Base-by-base conservation (phyloP, 1,140 invertebrate genomes). In the Mya arenaria region DNA sequence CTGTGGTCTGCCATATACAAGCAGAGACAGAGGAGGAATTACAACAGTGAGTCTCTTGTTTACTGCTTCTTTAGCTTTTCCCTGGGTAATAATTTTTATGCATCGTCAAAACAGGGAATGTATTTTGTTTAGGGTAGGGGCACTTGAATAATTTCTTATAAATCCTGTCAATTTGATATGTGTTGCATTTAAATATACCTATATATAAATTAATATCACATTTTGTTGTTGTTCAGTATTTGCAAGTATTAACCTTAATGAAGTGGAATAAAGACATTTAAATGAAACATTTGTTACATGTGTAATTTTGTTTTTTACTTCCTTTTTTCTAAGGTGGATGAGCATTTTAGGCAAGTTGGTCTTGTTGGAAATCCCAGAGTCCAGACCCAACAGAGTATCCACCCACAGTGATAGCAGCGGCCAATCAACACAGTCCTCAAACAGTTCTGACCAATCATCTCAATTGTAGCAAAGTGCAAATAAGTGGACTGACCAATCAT, bases 1-100 rank as follows among this genome's bases (percentile, higher is more conserved):
- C 55, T 17, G 95, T 94, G 83, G 92, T 89, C 52, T 94, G 94
- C 82, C 94, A 94, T 86, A 93, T 95, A 58, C 94, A 94, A 84
- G 93, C 94, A 37, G 92, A 92, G 15, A 92, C 92, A 52, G 87
- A 93, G 23, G 87, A 92, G 48, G 92, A 94, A 25, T 91, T 92
- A 71, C 88, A 93, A 36, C 94, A 91, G 94, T 94, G 81, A 85
- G 83, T 4, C 23, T 68, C 10, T 37, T 30, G 32, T 34, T 44
- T 63, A 25, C 17, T 37, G 17, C 34, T 17, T 17, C 30, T 52
- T 39, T 6, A 34, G 17, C 60, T 65, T 44, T 66, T 17, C 6
- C 10, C 8, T 6, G 8, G 8, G 13, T 8, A 65, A 19, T 44
- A 17, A 13, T 69, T n/a, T n/a, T 17, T 41, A 17, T 34, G 25